phyloP scores from a whole-genome alignment of 2,113 vertebrate genomes.

The Solea solea region DNA sequence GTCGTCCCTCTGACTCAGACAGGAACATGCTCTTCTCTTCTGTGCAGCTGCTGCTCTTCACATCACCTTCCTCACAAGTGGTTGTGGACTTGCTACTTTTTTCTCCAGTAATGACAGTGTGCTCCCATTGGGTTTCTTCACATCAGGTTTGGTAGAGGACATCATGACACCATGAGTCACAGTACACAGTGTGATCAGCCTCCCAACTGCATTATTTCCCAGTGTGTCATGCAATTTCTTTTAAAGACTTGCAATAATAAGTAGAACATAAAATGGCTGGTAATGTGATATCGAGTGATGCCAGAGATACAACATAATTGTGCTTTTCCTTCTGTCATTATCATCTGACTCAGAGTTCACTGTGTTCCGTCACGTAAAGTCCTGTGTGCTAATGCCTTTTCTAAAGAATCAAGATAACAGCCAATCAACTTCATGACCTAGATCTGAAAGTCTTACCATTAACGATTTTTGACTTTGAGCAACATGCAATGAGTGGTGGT shows the following conservation, averaged over 20 bases:
- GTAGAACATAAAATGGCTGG: slow-evolving; percentile 32
- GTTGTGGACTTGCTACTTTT: slow-evolving; percentile 48
- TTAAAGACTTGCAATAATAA: slow-evolving; percentile 18
- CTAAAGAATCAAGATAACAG: too few species aligned
- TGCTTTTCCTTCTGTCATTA: slow-evolving; percentile 13
- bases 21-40: slow-evolving; percentile 75
- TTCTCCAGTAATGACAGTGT: slow-evolving; percentile 67
- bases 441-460: too few species aligned
- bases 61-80: slow-evolving; percentile 68
- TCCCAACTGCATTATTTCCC: slow-evolving; percentile 42
- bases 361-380: slow-evolving; percentile 46
- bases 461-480: too few species aligned
- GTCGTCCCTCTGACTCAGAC: slow-evolving; percentile 44
- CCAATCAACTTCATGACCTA: too few species aligned
- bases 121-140: slow-evolving; percentile 44
- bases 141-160: slow-evolving; percentile 30
- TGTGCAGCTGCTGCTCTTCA: slow-evolving; percentile 75
- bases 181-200: slow-evolving; percentile 40
- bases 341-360: slow-evolving; percentile 40
- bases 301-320: slow-evolving; percentile 3
- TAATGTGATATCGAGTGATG: slow-evolving; percentile 7
- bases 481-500: too few species aligned
- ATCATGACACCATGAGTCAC: slow-evolving; percentile 63
- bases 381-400: neutral
- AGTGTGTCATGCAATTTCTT: slow-evolving; percentile 2